Evolutionary conservation across 2,797 vertebrate species (phyloP), one percentile per base, ranked within the genome.

Genomic region (Caiman crocodilus): DNA sequence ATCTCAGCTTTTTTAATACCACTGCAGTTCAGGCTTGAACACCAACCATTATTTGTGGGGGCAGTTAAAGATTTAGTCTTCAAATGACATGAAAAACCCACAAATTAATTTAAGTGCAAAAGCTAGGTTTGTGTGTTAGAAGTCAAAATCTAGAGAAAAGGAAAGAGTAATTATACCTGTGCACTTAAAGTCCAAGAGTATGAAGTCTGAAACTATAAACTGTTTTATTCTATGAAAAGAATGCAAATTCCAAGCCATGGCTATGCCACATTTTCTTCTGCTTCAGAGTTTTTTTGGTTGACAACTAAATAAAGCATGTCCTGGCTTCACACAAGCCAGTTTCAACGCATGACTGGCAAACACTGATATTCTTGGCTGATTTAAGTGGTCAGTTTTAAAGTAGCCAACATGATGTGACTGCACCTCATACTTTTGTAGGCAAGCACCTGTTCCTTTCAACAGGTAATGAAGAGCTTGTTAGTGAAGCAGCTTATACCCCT

Each of bases 391-490:
- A 5, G 0, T 8, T 76, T 85, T 4, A 60, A n/a, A 78, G 15
- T 4, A 90, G 60, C 32, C 1, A 11, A 2, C 75, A 30, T 23
- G 26, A 23, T 64, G 3, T 10, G 4, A 14, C 20, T 21, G 0
- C 0, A 21, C 25, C 0, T 71, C 32, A 35, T 6, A 23, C 15
- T 20, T 73, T 20, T 28, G 55, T 4, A 42, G 30, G 8, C 3
- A 14, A 35, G n/a, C 10, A 6, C 1, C 58, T 5, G 26, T 2
- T 35, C 2, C 0, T 8, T 20, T 25, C 25, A 2, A 15, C 2
- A 2, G 14, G 5, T 1, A 2, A 67, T 18, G 50, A 17, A 50
- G 55, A 65, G 8, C 9, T 65, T 65, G 18, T 10, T 30, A 32
- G 16, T 28, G 12, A 30, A 67, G 7, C 6, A n/a, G n/a, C 2